A percentile compares a stretch with the other conserved stretches of the same genome.
phyloP scores from a whole-genome alignment of 2,113 vertebrate species.

The Syngnathus scovelli region DNA sequence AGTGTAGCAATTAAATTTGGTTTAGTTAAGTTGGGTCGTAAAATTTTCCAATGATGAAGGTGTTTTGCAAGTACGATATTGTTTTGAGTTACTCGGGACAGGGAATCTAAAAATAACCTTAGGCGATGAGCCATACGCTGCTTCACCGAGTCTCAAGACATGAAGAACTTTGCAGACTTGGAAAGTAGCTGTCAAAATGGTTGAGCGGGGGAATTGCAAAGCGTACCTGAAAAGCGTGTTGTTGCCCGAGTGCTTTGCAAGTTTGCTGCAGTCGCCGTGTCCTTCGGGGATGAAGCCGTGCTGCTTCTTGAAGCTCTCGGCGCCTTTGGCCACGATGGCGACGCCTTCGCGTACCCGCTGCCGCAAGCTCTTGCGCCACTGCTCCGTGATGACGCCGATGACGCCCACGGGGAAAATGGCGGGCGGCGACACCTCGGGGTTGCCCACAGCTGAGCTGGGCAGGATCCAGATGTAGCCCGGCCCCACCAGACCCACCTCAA shows the following conservation, averaged over 20 bases:
- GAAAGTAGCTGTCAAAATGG: background rate
- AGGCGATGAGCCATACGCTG: background rate
- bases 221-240: constrained; percentile 80
- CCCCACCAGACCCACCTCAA: constrained; percentile 83
- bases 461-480: constrained; percentile 93
- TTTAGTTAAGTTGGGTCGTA: background rate
- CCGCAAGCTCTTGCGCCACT: constrained; percentile 89
- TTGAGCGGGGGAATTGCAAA: background rate
- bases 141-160: background rate
- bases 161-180: background rate
- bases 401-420: constrained; percentile 85
- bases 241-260: constrained; percentile 62
- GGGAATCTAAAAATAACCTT: background rate
- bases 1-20: background rate
- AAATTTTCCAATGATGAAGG: no score
- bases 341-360: constrained; percentile 93
- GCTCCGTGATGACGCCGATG: constrained; percentile 89
- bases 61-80: background rate
- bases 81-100: background rate
- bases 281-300: constrained; percentile 79
- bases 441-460: constrained; percentile 85
- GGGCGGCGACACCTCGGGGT: constrained; percentile 81
- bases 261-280: constrained; percentile 76
- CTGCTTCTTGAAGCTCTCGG: constrained; percentile 80
- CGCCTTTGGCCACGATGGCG: constrained; percentile 86